phyloP scores from a whole-genome alignment of 2,113 vertebrate species.

The Dinomys branickii region DNA sequence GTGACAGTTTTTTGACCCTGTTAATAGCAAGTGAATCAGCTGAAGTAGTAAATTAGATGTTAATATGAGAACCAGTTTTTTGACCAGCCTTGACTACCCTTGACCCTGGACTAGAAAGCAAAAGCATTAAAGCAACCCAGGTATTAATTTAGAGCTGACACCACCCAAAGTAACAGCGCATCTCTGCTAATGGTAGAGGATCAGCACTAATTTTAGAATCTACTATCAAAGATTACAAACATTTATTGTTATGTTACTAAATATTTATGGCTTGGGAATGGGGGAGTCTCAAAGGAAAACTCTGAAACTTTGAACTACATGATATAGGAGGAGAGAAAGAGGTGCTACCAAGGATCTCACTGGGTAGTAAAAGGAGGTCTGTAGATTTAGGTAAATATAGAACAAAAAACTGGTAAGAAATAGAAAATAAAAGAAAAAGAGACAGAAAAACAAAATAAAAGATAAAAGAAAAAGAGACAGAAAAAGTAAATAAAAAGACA shows the following conservation, averaged over 20 bases:
- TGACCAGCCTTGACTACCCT: too few species aligned
- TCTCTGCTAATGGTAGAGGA: too few species aligned
- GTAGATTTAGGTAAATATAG: neutral
- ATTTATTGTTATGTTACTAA: too few species aligned
- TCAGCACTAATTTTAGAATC: too few species aligned
- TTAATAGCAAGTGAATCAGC: neutral
- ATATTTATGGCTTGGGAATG: too few species aligned
- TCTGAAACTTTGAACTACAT: neutral
- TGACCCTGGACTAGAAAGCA: too few species aligned
- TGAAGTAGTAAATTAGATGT: neutral
- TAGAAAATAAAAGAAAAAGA: neutral
- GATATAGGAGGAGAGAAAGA: too few species aligned
- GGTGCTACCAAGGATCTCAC: neutral
- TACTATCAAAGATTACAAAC: too few species aligned
- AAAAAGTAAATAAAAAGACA: neutral
- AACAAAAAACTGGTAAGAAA: neutral
- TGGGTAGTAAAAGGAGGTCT: neutral
- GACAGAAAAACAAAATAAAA: neutral
- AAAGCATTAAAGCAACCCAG: too few species aligned
- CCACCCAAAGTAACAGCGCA: too few species aligned
- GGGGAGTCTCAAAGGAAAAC: too few species aligned
- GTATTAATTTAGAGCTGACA: too few species aligned
- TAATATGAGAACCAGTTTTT: neutral
- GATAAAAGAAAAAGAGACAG: neutral
- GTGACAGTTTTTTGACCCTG: neutral